phyloP scores from a whole-genome alignment of 2,797 vertebrate genomes.

The Cygnus olor region DNA sequence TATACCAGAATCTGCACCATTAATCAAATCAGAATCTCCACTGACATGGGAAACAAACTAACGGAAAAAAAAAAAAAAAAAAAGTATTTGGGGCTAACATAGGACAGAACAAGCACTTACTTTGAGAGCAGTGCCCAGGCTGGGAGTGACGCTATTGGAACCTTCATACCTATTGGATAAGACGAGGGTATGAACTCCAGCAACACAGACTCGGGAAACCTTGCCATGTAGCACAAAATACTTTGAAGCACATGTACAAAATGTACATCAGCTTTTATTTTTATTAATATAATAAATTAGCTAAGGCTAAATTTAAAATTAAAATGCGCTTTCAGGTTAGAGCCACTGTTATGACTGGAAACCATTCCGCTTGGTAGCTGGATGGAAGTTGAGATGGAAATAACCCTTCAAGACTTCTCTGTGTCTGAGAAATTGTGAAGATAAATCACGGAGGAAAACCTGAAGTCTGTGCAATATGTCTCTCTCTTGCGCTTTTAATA shows the following conservation, averaged over 20 bases:
- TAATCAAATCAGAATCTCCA: not conserved
- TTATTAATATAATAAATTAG: conserved; percentile 7
- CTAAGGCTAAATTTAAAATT: not conserved
- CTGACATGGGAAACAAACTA: not conserved
- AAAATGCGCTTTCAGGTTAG: not conserved
- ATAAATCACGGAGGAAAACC: not conserved
- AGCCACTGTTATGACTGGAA: not conserved
- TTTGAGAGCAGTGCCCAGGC: not conserved
- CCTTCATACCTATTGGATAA: not conserved
- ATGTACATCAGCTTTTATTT: not conserved
- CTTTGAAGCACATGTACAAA: not conserved
- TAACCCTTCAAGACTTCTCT: not conserved
- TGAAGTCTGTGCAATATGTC: not conserved
- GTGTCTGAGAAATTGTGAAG: not conserved
- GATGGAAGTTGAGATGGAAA: not conserved
- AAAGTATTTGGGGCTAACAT: not conserved
- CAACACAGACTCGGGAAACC: not conserved
- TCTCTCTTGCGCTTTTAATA: not conserved
- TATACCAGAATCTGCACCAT: not conserved
- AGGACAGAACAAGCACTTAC: not conserved
- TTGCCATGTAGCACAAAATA: not conserved
- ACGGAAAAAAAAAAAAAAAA: not conserved
- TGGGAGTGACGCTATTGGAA: not conserved
- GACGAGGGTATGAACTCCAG: not conserved
- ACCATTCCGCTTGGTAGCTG: not conserved